Percentiles rank a stretch among this genome's conserved stretches.
Evolutionary conservation across 2,113 vertebrate species (phyloP).

Genomic region (Oxyruncus cristatus): DNA sequence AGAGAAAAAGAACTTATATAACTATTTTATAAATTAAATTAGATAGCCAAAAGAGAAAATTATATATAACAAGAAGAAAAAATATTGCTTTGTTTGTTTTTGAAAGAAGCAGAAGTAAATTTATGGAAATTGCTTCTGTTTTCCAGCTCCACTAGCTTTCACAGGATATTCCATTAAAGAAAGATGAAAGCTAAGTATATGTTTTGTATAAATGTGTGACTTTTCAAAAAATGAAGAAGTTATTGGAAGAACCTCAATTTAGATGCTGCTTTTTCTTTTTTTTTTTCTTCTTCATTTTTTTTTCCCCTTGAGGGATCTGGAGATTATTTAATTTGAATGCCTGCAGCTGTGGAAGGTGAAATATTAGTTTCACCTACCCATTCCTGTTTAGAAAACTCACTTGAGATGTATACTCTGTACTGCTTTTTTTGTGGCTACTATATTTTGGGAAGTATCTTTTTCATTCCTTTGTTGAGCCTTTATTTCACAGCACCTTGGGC

Average conservation of each 20-base stretch:
- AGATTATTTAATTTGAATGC: background rate
- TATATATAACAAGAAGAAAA: background rate
- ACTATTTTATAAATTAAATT: conserved; percentile 16
- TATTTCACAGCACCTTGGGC: background rate
- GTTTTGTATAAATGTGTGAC: conserved; percentile 1
- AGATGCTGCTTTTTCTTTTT: background rate
- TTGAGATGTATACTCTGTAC: background rate
- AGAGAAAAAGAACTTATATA: background rate
- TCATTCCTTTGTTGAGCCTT: background rate
- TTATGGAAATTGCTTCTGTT: conserved; percentile 36
- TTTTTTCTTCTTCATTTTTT: too few species aligned
- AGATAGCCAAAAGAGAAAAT: conserved; percentile 5
- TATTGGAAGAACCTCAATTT: background rate
- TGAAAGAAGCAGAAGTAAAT: background rate
- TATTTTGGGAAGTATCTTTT: background rate
- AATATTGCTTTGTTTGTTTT: conserved; percentile 13
- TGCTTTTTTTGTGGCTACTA: background rate
- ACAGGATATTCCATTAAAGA: conserved; percentile 23
- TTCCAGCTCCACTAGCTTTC: background rate
- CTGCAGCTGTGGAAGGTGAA: background rate
- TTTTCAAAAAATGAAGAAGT: background rate
- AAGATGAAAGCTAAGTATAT: background rate
- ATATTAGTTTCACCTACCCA: background rate
- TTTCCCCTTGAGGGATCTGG: background rate
- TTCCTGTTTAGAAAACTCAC: background rate